A percentile compares a stretch with the other conserved stretches of the same genome.
These are phyloP conservation scores for Autographa pulchrina DNA, from an alignment of 2,888 invertebrate genomes.

Conservation along the genomic window DNA sequence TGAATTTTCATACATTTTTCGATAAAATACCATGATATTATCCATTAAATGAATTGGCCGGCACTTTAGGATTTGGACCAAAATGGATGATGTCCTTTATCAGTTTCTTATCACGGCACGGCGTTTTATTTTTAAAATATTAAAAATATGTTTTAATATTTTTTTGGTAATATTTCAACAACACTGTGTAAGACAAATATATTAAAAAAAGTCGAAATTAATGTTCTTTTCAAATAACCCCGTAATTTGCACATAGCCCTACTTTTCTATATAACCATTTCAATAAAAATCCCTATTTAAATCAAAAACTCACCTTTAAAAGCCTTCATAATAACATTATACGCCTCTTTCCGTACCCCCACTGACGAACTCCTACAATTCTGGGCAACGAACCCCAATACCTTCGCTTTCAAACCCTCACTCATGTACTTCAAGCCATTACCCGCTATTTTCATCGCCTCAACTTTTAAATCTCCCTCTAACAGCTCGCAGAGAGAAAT, in stretches of 20 bases:
- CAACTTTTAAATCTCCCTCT: conserved; percentile 37
- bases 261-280: neutral
- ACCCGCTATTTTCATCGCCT: conserved; percentile 49
- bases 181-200: too few relatives aligned
- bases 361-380: conserved; percentile 41
- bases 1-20: too few relatives aligned
- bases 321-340: conserved; percentile 34
- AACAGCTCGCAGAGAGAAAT: conserved; percentile 40
- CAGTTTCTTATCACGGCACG: too few relatives aligned
- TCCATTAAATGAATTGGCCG: too few relatives aligned
- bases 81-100: too few relatives aligned
- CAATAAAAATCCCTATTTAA: neutral
- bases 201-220: too few relatives aligned
- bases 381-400: conserved; percentile 13
- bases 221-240: too few relatives aligned
- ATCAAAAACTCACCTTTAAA: conserved; percentile 42
- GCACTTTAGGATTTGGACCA: too few relatives aligned
- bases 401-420: conserved; percentile 7
- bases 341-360: conserved; percentile 39
- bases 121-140: too few relatives aligned
- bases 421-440: conserved; percentile 40
- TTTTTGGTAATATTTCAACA: too few relatives aligned
- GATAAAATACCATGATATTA: too few relatives aligned
- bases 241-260: neutral
- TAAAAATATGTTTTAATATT: too few relatives aligned